A percentile compares a stretch with the other conserved stretches of the same genome.
phyloP scores from a whole-genome alignment of 2,888 invertebrate genomes.

The Notodonta ziczac region DNA sequence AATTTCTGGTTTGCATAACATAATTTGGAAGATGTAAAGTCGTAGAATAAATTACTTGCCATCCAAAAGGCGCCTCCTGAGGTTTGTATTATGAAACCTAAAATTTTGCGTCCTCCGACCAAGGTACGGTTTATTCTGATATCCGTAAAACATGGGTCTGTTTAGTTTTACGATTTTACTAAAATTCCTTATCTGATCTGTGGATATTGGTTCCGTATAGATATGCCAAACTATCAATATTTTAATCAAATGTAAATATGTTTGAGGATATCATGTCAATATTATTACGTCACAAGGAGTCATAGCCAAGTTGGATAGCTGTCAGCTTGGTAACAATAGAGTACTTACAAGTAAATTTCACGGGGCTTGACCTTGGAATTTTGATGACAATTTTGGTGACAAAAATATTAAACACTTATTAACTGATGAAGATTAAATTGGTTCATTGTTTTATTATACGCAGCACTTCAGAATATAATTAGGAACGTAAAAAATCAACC shows the following conservation, averaged over 20 bases:
- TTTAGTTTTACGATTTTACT: constrained; percentile 12
- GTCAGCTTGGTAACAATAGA: no score
- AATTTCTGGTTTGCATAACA: constrained; percentile 9
- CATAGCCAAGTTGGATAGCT: no score
- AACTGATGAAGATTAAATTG: no score
- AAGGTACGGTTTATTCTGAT: constrained; percentile 12
- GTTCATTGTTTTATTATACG: no score
- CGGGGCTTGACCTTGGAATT: no score
- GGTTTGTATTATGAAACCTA: constrained; percentile 12
- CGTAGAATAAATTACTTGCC: constrained; percentile 15
- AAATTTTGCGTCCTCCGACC: constrained; percentile 4
- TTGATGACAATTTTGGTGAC: no score
- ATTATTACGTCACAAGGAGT: no score
- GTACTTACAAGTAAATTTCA: no score
- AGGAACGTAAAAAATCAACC: no score
- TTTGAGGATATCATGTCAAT: background rate
- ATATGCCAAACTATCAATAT: constrained; percentile 3
- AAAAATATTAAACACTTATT: no score
- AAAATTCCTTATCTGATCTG: background rate
- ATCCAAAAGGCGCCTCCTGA: constrained; percentile 16
- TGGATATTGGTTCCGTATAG: background rate
- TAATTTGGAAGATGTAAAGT: constrained; percentile 11
- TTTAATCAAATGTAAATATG: background rate
- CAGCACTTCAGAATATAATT: no score
- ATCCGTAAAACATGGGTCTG: constrained; percentile 10